Evolutionary conservation across 92 coral and sea anemone genomes (phyloP).

Genomic region (Zoanthus sansibaricus): DNA sequence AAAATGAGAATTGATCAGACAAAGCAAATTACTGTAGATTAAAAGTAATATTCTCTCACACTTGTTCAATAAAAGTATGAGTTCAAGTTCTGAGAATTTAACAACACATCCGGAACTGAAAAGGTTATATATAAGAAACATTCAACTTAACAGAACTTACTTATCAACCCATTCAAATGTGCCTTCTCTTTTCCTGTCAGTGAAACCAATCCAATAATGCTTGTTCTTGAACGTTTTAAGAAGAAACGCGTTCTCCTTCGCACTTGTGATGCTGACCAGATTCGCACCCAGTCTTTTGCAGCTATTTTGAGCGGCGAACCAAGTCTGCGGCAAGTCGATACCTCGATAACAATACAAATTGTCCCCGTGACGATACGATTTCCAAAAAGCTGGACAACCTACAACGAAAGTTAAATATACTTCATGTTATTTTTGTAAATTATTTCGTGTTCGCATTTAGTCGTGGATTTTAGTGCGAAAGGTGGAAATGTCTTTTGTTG

Average conservation of each 20-base stretch:
- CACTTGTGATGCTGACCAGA: conserved; percentile 23
- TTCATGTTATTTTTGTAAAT: no score
- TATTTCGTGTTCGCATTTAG: no score
- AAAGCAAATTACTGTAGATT: no score
- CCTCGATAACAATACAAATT: not conserved
- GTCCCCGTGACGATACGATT: conserved; percentile 1
- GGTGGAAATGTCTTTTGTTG: no score
- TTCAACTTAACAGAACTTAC: not conserved
- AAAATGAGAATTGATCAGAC: no score
- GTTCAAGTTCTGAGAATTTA: no score
- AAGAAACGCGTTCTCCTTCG: conserved; percentile 14
- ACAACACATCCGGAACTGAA: no score
- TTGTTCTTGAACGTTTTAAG: not conserved
- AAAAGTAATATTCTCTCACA: no score
- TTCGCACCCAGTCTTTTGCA: conserved; percentile 31
- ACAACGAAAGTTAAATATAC: not conserved
- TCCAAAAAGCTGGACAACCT: conserved; percentile 24
- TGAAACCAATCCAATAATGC: conserved; percentile 28
- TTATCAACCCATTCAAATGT: conserved; percentile 18
- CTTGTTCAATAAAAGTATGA: no score
- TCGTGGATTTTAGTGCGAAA: no score
- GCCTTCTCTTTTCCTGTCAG: conserved; percentile 30
- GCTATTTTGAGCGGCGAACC: not conserved
- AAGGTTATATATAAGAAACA: no score
- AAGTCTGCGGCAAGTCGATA: not conserved